Percentiles rank a stretch among this genome's conserved stretches.
These are phyloP conservation scores for Druceiella hillmani DNA, from an alignment of 2,888 invertebrate species.

Conservation along the genomic window DNA sequence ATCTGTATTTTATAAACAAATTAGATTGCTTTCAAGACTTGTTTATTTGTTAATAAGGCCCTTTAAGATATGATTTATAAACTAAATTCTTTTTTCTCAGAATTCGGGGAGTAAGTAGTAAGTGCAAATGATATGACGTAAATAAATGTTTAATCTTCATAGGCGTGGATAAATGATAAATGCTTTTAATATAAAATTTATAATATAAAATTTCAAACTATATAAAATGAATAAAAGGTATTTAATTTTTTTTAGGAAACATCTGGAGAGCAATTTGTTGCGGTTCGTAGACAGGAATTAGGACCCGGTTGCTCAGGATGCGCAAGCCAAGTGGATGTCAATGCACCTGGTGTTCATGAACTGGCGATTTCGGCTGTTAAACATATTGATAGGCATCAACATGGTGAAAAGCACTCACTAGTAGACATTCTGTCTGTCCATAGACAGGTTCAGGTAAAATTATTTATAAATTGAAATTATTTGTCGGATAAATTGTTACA, in stretches of 20 bases:
- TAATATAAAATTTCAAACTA: too few relatives aligned
- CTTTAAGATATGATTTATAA: too few relatives aligned
- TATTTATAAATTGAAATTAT: conserved; percentile 10
- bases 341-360: conserved; percentile 46
- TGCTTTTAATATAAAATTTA: too few relatives aligned
- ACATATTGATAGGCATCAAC: conserved; percentile 41
- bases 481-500: not conserved
- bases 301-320: conserved; percentile 46
- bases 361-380: conserved; percentile 44
- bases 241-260: conserved; percentile 32
- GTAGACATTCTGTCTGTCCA: conserved; percentile 46
- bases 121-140: too few relatives aligned
- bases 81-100: too few relatives aligned
- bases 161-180: too few relatives aligned
- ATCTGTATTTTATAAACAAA: too few relatives aligned
- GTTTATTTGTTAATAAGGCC: too few relatives aligned
- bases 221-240: too few relatives aligned
- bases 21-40: too few relatives aligned
- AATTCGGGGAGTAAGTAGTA: too few relatives aligned
- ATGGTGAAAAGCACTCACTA: conserved; percentile 36
- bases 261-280: conserved; percentile 51
- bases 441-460: conserved; percentile 48
- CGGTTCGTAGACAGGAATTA: conserved; percentile 31
- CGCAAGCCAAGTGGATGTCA: conserved; percentile 42
- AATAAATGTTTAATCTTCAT: too few relatives aligned